Base-by-base conservation (phyloP, 2,888 invertebrate genomes). In the Tipula vernalis region DNA sequence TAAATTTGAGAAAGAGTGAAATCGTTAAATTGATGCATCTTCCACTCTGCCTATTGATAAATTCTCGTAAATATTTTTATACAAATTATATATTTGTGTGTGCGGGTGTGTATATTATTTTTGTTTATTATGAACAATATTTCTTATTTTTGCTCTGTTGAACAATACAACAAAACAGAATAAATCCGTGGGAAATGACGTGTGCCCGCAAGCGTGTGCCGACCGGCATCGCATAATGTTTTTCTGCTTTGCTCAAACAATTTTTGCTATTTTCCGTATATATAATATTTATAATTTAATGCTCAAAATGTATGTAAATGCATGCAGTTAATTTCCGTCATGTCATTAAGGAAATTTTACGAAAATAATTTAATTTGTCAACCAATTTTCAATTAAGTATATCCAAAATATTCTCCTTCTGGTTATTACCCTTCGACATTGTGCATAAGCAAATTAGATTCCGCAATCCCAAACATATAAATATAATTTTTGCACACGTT, bases 181-280 rank as follows among this genome's bases (percentile, higher is more conserved):
- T 86, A 88, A 89, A 89, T 92, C 92, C 93, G 93, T 93, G 93
- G 93, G 93, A 93, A 93, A 92, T 92, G 91, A 91, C 92, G 93
- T 92, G 92, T 93, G 92, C 92, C 93, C 94, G 92, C 93, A 92
- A 94, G 94, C 94, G 92, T 93, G 93, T 93, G 92, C 92, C 92
- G 92, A 91, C 92, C 91, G n/a, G 39, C 39, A 85, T 85, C 6
- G 84, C 36, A 85, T 86, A 36, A 84, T 51, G n/a, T 51, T n/a
- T 51, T n/a, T n/a, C n/a, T 13, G 8, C n/a, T 51, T n/a, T 51
- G 6, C 51, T n/a, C 51, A 51, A 51, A 51, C n/a, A 51, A 51
- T 51, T 51, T 15, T 51, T n/a, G 4, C 51, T 44, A 44, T 44
- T 44, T 44, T 44, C 12, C 12, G 6, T 10, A 39, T 39, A 85